These are phyloP conservation scores for Germaria angustata DNA, from an alignment of 2,888 invertebrate species.

Conservation along the genomic window DNA sequence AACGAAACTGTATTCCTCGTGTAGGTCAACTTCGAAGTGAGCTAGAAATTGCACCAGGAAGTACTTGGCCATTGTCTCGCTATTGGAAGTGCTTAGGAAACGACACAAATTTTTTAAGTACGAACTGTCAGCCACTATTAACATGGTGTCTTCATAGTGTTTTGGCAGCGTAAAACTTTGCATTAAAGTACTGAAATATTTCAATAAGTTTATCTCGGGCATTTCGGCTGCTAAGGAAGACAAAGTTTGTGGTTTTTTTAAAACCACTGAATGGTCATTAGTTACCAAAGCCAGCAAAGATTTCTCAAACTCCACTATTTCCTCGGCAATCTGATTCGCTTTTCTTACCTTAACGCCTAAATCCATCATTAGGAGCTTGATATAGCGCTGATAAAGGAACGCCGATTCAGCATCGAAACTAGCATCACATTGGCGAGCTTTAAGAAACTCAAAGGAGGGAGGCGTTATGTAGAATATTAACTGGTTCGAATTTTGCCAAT, in stretches of 20 bases:
- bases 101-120: slow-evolving; percentile 69
- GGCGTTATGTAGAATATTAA: slow-evolving; percentile 73
- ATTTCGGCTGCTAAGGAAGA: slow-evolving; percentile 67
- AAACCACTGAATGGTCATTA: slow-evolving; percentile 66
- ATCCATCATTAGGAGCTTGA: slow-evolving; percentile 74
- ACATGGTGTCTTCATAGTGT: slow-evolving; percentile 65
- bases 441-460: slow-evolving; percentile 71
- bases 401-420: slow-evolving; percentile 67
- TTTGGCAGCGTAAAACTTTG: slow-evolving; percentile 50
- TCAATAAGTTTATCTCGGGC: slow-evolving; percentile 68
- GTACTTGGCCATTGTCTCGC: slow-evolving; percentile 71
- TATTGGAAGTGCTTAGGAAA: slow-evolving; percentile 64
- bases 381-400: slow-evolving; percentile 74
- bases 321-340: slow-evolving; percentile 72
- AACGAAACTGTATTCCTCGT: slow-evolving; percentile 69
- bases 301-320: slow-evolving; percentile 73
- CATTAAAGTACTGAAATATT: slow-evolving; percentile 72
- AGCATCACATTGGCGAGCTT: slow-evolving; percentile 39
- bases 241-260: slow-evolving; percentile 72
- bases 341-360: slow-evolving; percentile 73
- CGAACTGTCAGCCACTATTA: slow-evolving; percentile 72
- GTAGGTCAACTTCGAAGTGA: slow-evolving; percentile 73
- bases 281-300: slow-evolving; percentile 67
- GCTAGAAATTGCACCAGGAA: slow-evolving; percentile 74
- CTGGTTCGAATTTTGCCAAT: slow-evolving; percentile 76